phyloP scores from a whole-genome alignment of 2,113 vertebrate genomes.

The Spizaetus ornatus region DNA sequence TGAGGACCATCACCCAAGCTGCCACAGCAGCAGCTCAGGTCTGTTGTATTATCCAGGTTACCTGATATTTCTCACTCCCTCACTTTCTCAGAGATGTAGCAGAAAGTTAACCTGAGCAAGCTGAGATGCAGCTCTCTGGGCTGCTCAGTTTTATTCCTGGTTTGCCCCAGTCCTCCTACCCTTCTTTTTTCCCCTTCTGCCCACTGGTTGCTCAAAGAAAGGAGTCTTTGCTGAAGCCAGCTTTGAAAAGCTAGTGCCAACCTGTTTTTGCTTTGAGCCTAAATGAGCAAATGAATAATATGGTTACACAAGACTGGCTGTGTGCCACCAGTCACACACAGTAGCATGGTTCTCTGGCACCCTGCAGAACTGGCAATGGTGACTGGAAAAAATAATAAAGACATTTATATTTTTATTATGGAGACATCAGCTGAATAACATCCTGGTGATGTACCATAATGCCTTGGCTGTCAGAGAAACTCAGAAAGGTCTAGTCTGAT shows the following conservation, averaged over 20 bases:
- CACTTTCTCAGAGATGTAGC: not conserved
- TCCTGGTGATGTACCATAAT: not conserved
- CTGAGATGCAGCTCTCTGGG: not conserved
- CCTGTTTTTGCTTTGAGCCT: not conserved
- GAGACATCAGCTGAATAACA: not conserved
- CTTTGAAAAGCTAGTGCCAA: slow-evolving; percentile 11
- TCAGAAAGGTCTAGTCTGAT: not conserved
- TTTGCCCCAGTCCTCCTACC: not conserved
- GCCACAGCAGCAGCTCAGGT: not conserved
- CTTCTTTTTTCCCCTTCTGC: not conserved
- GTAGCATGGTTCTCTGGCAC: not conserved
- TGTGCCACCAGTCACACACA: not conserved
- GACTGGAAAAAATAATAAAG: slow-evolving; percentile 20
- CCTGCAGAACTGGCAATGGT: not conserved
- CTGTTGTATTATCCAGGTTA: not conserved
- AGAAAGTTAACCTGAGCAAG: not conserved
- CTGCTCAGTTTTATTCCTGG: not conserved
- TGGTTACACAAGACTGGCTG: not conserved
- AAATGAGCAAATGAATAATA: slow-evolving; percentile 4
- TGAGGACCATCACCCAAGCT: not conserved
- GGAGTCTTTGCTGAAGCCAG: not conserved
- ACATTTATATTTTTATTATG: slow-evolving; percentile 42
- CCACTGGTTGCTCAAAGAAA: not conserved
- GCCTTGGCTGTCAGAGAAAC: not conserved
- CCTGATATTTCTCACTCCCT: not conserved